Base-by-base conservation (phyloP, 2,888 invertebrate genomes). In the Perdita meconis region DNA sequence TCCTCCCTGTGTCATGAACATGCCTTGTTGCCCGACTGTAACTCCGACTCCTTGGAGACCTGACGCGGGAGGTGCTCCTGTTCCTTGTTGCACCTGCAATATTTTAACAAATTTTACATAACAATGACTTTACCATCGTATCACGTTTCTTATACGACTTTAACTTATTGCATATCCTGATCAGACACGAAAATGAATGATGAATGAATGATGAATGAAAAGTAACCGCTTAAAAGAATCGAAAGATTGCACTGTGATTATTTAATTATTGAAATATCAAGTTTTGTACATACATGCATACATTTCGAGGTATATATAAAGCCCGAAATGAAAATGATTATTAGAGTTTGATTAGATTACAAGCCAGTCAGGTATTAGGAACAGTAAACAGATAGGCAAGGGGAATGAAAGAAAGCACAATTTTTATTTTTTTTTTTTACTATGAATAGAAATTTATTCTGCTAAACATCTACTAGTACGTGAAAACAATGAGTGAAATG, bases 261-360 rank as follows among this genome's bases (percentile, higher is more conserved):
- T 12, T 74, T 13, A 34, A 19, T 24, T n/a, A 19, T 36, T 3
- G 40, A 22, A 61, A 13, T 8, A 53, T 0, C 30, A 55, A 92
- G 93, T 81, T 93, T 0, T 93, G 93, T 0, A 94, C 93, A 13
- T 94, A 93, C 0, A 94, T 94, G 57, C 91, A 92, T 89, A 92
- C 88, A 0, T 94, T 93, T 76, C 26, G 57, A 71, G n/a, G n/a
- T n/a, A n/a, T 73, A 70, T 47, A 80, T 51, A 75, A 65, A 68
- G 73, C 56, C 50, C 19, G 24, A 50, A 70, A 34, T 57, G 34
- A 73, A 55, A 40, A 71, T 19, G 78, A 71, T 67, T 42, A 72
- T 71, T 26, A 36, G 53, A 47, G 56, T 64, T 34, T 42, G 56
- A 60, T 65, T n/a, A n/a, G 26, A 55, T 83, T 66, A 72, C 60